Evolutionary conservation across 35 echinoderm and acorn worm genomes (phyloP).

Genomic region (Anneissia japonica): DNA sequence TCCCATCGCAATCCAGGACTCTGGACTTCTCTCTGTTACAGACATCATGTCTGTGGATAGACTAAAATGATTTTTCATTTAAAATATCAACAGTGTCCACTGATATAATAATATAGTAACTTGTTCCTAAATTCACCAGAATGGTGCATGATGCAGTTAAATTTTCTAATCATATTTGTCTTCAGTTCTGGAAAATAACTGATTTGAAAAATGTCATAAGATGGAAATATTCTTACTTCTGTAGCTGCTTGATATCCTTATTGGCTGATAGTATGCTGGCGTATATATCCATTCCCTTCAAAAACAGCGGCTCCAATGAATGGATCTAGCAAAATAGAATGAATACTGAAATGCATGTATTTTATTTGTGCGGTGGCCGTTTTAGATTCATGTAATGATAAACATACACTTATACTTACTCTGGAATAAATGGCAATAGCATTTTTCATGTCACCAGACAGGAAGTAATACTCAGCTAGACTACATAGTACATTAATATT

Average conservation of each 20-base stretch:
- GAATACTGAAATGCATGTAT: too few relatives aligned
- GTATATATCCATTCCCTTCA: conserved; percentile 94
- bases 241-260: conserved; percentile 64
- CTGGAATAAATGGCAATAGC: conserved; percentile 64
- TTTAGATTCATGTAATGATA: too few relatives aligned
- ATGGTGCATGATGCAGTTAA: too few relatives aligned
- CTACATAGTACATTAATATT: conserved; percentile 85
- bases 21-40: conserved; percentile 68
- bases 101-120: too few relatives aligned
- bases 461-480: conserved; percentile 88
- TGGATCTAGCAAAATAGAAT: too few relatives aligned
- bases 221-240: conserved; percentile 34
- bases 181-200: too few relatives aligned
- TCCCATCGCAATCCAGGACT: conserved; percentile 95
- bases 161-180: too few relatives aligned
- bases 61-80: conserved; percentile 28
- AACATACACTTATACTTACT: conserved; percentile 26
- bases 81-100: background rate
- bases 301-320: conserved; percentile 53
- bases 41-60: conserved; percentile 67
- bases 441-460: conserved; percentile 75
- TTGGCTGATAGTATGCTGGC: conserved; percentile 72
- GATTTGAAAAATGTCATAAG: too few relatives aligned
- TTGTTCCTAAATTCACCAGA: too few relatives aligned
- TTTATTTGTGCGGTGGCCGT: too few relatives aligned